Conservation (phyloP, 1,140 invertebrate genomes). For the Andricus grossulariae region DNA sequence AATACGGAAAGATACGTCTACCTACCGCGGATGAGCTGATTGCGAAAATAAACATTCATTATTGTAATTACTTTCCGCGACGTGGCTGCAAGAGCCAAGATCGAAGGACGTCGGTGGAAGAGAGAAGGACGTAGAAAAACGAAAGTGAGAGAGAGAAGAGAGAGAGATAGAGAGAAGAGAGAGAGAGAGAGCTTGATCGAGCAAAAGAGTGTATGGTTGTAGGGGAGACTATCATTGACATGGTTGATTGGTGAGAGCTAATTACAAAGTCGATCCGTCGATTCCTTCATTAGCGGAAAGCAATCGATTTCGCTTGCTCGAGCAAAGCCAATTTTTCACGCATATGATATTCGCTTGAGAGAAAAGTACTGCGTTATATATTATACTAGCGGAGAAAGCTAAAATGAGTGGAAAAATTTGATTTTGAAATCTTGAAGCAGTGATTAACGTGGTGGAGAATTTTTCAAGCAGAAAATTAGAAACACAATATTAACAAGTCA, state of each 20-base stretch:
- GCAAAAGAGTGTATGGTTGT: not conserved
- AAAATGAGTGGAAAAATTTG: too few species aligned
- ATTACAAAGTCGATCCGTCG: constrained; percentile 62
- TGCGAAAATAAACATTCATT: constrained; percentile 71
- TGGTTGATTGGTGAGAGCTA: constrained; percentile 52
- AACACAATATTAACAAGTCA: too few species aligned
- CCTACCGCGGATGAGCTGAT: constrained; percentile 67
- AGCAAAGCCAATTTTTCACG: too few species aligned
- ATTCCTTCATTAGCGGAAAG: constrained; percentile 62
- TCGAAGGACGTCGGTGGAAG: constrained; percentile 31
- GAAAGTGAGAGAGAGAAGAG: not conserved
- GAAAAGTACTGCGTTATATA: too few species aligned
- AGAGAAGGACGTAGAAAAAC: not conserved
- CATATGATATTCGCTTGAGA: too few species aligned
- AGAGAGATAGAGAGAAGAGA: not conserved
- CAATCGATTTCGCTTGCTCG: constrained; percentile 42
- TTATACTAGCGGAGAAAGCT: too few species aligned
- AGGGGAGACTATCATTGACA: constrained; percentile 56
- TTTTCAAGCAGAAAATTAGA: too few species aligned
- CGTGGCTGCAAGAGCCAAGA: constrained; percentile 55
- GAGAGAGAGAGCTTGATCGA: not conserved
- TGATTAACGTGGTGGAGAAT: too few species aligned
- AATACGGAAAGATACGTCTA: constrained; percentile 59
- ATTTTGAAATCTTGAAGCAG: too few species aligned
- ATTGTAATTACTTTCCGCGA: constrained; percentile 69